A percentile compares a stretch with the other conserved stretches of the same genome.
These are phyloP conservation scores for Trachythela sp. DNA, from an alignment of 64 coral and sea anemone species.

Conservation along the genomic window DNA sequence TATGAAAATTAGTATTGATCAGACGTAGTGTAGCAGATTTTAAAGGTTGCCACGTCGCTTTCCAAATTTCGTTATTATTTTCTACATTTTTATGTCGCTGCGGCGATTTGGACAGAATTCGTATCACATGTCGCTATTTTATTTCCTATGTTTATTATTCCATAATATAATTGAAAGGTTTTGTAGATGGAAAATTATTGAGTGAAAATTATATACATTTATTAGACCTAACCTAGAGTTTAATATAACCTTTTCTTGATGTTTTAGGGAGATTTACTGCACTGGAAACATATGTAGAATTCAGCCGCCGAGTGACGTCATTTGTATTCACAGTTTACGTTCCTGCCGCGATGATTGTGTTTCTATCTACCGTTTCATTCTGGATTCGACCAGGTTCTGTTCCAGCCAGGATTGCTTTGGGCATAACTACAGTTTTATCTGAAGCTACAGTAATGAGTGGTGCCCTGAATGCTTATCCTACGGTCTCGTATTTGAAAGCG, in stretches of 20 bases:
- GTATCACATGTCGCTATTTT: no score
- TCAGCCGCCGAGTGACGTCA: not conserved
- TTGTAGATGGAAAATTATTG: no score
- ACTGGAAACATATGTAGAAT: not conserved
- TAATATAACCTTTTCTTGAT: not conserved
- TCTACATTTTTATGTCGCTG: no score
- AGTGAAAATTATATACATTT: no score
- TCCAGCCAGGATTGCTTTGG: not conserved
- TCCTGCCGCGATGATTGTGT: not conserved
- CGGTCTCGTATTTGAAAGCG: not conserved
- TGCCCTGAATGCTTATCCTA: not conserved
- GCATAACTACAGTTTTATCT: not conserved
- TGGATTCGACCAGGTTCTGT: not conserved
- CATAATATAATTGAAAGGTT: no score
- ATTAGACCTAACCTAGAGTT: no score
- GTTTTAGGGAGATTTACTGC: not conserved
- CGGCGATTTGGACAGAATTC: no score
- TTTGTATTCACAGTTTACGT: not conserved
- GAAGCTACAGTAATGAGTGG: conserved; percentile 9
- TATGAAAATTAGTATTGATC: no score
- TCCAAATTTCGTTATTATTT: no score
- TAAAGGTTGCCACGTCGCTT: no score
- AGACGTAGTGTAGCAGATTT: no score
- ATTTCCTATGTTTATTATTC: no score
- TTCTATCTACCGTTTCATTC: not conserved